Percentiles rank a stretch among this genome's conserved stretches.
phyloP scores from a whole-genome alignment of 2,797 vertebrate genomes.

The Meda fulgida region DNA sequence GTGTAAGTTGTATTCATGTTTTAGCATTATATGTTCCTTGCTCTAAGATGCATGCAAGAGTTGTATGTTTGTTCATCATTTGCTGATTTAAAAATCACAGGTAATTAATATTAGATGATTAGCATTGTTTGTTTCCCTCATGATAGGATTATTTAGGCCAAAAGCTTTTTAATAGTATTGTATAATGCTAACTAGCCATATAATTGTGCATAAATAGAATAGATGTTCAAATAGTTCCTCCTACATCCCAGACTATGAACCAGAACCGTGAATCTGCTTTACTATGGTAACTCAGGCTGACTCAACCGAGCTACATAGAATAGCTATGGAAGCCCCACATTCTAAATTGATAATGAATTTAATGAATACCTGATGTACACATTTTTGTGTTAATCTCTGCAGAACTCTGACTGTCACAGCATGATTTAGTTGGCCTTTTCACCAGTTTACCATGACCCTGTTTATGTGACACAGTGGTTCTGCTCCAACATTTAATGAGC shows the following conservation, averaged over 20 bases:
- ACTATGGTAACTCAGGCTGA: background rate
- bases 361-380: background rate
- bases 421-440: background rate
- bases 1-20: background rate
- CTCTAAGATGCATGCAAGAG: slow-evolving; percentile 2
- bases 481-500: slow-evolving; percentile 8
- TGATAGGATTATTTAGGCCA: background rate
- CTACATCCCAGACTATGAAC: background rate
- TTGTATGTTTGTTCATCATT: background rate
- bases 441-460: background rate
- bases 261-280: background rate
- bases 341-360: background rate
- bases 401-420: background rate
- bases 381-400: background rate
- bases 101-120: background rate
- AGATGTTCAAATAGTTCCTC: background rate
- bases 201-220: background rate
- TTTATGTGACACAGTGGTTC: background rate
- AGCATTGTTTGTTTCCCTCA: background rate
- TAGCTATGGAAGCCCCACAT: background rate
- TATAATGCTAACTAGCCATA: background rate
- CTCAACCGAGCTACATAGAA: background rate
- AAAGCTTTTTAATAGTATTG: background rate
- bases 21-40: background rate
- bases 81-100: background rate